A percentile compares a stretch with the other conserved stretches of the same genome.
Evolutionary conservation across 1,140 invertebrate genomes (phyloP).

Genomic region (Dolichoris vasculosae): DNA sequence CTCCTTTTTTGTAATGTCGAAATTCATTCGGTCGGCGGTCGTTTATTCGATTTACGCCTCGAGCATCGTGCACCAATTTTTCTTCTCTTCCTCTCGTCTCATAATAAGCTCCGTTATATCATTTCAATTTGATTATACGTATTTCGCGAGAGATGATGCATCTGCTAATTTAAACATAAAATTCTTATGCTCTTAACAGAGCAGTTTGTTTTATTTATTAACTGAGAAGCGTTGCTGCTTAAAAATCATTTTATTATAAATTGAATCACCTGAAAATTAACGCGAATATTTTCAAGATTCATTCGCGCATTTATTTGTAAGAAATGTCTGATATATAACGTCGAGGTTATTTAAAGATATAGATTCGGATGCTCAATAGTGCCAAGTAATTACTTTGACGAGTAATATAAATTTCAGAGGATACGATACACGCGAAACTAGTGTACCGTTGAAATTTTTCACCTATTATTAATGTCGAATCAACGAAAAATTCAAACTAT

Average conservation of each 20-base stretch:
- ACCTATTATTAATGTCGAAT: no score
- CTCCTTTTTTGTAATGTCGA: not conserved
- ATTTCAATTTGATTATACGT: conserved; percentile 28
- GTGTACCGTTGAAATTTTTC: no score
- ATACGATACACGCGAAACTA: no score
- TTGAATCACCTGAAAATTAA: conserved; percentile 4
- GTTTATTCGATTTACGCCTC: not conserved
- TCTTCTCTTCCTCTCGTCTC: not conserved
- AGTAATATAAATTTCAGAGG: no score
- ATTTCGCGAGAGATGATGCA: conserved; percentile 12
- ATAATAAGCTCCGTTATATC: conserved; percentile 27
- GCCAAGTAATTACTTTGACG: no score
- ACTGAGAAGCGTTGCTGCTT: not conserved
- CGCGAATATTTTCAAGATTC: not conserved
- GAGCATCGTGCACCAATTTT: not conserved
- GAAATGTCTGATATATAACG: not conserved
- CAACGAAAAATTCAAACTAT: no score
- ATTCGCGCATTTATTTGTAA: not conserved
- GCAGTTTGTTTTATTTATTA: conserved; percentile 19
- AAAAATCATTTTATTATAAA: conserved; percentile 14
- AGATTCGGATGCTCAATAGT: no score
- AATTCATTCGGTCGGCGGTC: conserved; percentile 8
- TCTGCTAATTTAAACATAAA: conserved; percentile 24
- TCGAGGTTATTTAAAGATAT: not conserved
- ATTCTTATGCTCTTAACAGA: conserved; percentile 16